Evolutionary conservation across 2,888 invertebrate genomes (phyloP).

Genomic region (Bembecia ichneumoniformis): DNA sequence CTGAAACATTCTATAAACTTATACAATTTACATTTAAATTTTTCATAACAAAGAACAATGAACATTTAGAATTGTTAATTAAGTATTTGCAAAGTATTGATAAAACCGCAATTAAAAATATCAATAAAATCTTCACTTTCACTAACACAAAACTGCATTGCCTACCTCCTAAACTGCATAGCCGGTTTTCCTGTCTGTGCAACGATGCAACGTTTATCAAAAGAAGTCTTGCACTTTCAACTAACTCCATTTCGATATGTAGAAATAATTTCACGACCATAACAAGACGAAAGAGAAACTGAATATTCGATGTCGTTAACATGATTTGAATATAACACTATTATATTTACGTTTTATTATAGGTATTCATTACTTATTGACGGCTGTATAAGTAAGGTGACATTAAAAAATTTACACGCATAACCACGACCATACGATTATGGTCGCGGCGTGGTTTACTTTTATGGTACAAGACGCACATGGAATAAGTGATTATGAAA

Average conservation of each 20-base stretch:
- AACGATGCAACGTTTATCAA: not conserved
- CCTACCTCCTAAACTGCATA: not conserved
- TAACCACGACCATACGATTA: constrained; percentile 27
- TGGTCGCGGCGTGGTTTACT: constrained; percentile 41
- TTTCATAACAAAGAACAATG: too few relatives aligned
- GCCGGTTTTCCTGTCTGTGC: not conserved
- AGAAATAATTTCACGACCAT: constrained; percentile 5
- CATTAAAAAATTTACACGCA: constrained; percentile 46
- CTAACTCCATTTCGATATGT: not conserved
- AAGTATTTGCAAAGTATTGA: too few relatives aligned
- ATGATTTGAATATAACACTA: constrained; percentile 17
- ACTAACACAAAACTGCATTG: not conserved
- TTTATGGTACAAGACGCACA: constrained; percentile 58
- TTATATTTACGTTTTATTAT: constrained; percentile 23
- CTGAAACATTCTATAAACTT: too few relatives aligned
- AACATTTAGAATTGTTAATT: too few relatives aligned
- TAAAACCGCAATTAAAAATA: not conserved
- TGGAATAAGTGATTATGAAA: constrained; percentile 65
- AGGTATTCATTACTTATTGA: constrained; percentile 23
- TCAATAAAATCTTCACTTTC: not conserved
- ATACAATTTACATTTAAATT: too few relatives aligned
- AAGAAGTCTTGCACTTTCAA: not conserved
- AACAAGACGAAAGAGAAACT: constrained; percentile 4
- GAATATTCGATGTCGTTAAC: constrained; percentile 1
- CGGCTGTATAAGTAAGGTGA: constrained; percentile 25